Evolutionary conservation across 2,113 vertebrate species (phyloP), one percentile per base, ranked within the genome.

Genomic region (Eudyptes chrysolophus): DNA sequence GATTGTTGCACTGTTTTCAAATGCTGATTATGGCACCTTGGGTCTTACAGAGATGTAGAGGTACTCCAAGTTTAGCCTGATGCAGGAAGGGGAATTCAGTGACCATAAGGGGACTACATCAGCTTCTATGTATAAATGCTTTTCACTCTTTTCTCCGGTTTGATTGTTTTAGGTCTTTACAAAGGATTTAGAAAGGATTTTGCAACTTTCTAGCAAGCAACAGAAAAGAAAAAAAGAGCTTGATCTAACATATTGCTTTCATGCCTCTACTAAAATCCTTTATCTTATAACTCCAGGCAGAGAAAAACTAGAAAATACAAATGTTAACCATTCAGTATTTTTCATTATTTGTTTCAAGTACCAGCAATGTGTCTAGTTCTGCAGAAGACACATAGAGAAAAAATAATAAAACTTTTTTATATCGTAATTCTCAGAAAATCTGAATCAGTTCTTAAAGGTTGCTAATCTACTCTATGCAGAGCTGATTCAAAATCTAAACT

Each of bases 151-250:
- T 92, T 61, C 34, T 84, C 22, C 19, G 2, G 1, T 90, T 91
- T 94, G 52, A 29, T 78, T 90, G 26, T 46, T 95, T 74, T 87
- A 87, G 49, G 69, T 49, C 57, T 91, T 93, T 82, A 71, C 55
- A 79, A 91, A 82, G n/a, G 60, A 65, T 96, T 92, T 96, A 68
- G 93, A 68, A 93, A 92, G 40, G 36, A 90, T 87, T 97, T 92
- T 90, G 32, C 42, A 89, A 92, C n/a, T 93, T 96, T 90, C 49
- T 69, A 95, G 22, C 8, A 72, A 95, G 65, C 30, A 94, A 65
- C 5, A 76, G 34, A 27, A 92, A 68, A 62, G 6, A 27, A 84
- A 72, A 84, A 68, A 49, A 40, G 0, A 4, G 54, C 14, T 75
- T 79, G 78, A 61, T 87, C 25, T 65, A 72, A 76, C 46, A 27